A percentile compares a stretch with the other conserved stretches of the same genome.
These are phyloP conservation scores for Prionailurus bengalensis DNA, from an alignment of 2,113 vertebrate genomes.

Conservation along the genomic window DNA sequence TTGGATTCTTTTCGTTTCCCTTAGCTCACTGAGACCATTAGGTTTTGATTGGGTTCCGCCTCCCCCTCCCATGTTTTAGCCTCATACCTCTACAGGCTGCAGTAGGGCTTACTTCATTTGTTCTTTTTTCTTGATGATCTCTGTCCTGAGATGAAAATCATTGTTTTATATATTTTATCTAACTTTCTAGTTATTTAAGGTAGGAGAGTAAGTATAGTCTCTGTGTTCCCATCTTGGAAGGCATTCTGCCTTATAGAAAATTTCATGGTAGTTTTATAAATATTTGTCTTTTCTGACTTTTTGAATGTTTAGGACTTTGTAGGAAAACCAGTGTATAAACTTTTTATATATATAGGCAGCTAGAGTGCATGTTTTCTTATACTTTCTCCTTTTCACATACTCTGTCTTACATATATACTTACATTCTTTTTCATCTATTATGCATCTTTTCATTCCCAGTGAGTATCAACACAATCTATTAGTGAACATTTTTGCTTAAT, in stretches of 20 bases:
- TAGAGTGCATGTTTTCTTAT: neutral
- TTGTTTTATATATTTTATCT: conserved; percentile 10
- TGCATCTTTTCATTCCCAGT: neutral
- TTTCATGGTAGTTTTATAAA: neutral
- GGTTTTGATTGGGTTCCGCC: neutral
- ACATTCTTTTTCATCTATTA: neutral
- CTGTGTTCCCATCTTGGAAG: neutral
- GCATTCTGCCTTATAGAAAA: conserved; percentile 7
- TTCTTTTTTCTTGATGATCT: neutral
- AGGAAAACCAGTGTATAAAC: neutral
- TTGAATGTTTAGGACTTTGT: neutral
- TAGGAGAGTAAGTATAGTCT: neutral
- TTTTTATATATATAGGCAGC: neutral
- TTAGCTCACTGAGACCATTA: neutral
- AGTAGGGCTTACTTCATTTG: neutral
- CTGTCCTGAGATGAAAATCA: neutral
- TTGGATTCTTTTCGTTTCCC: neutral
- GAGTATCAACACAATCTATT: neutral
- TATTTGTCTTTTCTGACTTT: conserved; percentile 45
- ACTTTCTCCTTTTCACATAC: neutral
- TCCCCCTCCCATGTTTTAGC: neutral
- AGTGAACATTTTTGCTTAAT: conserved; percentile 35
- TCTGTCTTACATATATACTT: neutral
- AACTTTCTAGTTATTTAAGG: conserved; percentile 16
- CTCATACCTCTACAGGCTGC: neutral